Evolutionary conservation across 2,113 vertebrate genomes (phyloP).

Genomic region (Eolophus roseicapilla): DNA sequence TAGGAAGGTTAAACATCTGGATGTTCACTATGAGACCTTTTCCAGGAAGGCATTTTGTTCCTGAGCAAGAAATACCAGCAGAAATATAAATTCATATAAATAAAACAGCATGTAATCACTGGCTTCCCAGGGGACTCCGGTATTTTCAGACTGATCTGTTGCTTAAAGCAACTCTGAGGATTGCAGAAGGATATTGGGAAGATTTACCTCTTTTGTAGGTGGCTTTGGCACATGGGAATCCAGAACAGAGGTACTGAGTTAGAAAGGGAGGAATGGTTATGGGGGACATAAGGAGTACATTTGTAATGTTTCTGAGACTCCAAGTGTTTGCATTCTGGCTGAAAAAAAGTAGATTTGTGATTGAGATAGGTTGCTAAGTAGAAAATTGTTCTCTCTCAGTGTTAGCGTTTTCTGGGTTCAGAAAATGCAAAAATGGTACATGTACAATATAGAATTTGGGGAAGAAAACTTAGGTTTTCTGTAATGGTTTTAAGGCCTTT

Average conservation of each 20-base stretch:
- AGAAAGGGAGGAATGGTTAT: not conserved
- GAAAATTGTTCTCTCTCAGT: not conserved
- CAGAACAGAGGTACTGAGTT: not conserved
- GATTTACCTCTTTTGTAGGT: slow-evolving; percentile 45
- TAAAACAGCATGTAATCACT: not conserved
- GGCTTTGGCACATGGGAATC: not conserved
- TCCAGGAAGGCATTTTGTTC: slow-evolving; percentile 7
- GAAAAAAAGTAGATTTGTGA: not conserved
- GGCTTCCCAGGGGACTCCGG: not conserved
- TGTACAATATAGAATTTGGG: not conserved
- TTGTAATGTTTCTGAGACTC: not conserved
- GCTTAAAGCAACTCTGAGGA: slow-evolving; percentile 33
- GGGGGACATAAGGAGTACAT: not conserved
- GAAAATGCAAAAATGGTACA: not conserved
- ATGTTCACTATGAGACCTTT: slow-evolving; percentile 18
- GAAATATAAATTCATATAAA: not conserved
- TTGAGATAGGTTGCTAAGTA: not conserved
- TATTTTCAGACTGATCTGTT: slow-evolving; percentile 38
- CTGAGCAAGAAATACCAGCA: slow-evolving; percentile 4
- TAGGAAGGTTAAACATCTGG: slow-evolving; percentile 11
- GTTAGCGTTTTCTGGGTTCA: not conserved
- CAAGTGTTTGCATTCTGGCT: not conserved
- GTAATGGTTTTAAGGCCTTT: not conserved
- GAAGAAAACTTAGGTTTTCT: not conserved
- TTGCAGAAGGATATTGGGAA: not conserved